Conservation (phyloP, 2,113 vertebrate species). For the Patagioenas fasciata region DNA sequence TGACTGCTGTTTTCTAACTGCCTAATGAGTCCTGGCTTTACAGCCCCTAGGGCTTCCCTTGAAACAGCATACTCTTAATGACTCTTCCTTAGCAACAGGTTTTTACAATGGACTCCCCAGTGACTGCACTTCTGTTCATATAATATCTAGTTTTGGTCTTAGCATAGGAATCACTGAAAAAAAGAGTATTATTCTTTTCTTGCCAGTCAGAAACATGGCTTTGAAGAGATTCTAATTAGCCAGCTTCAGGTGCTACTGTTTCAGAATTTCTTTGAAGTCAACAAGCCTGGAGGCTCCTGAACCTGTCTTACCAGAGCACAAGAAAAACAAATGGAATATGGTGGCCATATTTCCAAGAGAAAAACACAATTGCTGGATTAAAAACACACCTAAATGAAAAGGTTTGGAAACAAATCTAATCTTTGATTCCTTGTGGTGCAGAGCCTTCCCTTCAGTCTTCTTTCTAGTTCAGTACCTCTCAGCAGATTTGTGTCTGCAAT, state of each 20-base stretch:
- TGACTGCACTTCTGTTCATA: not conserved
- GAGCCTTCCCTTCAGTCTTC: not conserved
- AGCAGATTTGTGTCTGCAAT: not conserved
- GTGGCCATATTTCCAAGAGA: not conserved
- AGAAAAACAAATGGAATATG: not conserved
- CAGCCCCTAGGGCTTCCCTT: not conserved
- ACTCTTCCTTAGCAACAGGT: no score
- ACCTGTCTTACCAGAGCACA: not conserved
- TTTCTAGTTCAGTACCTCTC: not conserved
- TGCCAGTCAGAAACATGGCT: not conserved
- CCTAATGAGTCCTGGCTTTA: not conserved
- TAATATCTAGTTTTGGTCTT: not conserved
- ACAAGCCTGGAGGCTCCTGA: not conserved
- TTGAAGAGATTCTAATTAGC: not conserved
- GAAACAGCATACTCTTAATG: not conserved
- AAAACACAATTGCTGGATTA: not conserved
- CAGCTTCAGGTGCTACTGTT: not conserved
- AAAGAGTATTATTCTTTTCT: not conserved
- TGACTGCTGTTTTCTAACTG: not conserved
- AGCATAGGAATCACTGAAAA: not conserved
- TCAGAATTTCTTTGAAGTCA: not conserved
- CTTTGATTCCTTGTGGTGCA: not conserved
- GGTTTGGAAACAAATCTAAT: not conserved
- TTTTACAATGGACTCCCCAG: not conserved
- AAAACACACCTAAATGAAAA: not conserved